Base-by-base conservation (phyloP, 2,888 invertebrate genomes). In the Oscheius onirici region DNA sequence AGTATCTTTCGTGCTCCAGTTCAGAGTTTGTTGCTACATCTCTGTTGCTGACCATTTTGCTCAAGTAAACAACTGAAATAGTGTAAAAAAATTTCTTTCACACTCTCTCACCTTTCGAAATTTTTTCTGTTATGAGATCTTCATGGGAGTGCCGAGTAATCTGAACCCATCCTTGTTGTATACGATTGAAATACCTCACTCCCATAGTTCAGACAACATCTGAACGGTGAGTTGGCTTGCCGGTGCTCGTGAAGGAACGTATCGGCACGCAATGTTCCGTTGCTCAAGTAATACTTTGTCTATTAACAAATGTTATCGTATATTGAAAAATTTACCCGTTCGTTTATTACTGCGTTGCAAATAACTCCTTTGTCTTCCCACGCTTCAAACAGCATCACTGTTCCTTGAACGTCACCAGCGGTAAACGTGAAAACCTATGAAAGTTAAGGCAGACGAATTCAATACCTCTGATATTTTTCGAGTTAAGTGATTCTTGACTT, bases 231-330 rank as follows among this genome's bases (percentile, higher is more conserved):
- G 26, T 46, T 63, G 1, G 63, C 63, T 11, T 28, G 22, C 11
- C 63, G 46, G 28, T 49, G 28, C 28, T 63, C 49, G 49, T 63
- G 63, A 15, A n/a, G 44, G 11, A 49, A 63, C n/a, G 63, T 63
- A 26, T 63, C 63, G 1, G 46, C 28, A 15, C 20, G 5, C n/a
- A 63, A 34, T 34, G 34, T 34, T 3, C 34, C 34, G 34, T 34
- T 5, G 34, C 34, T 34, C 34, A 34, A 34, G 34, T 34, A 34
- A 34, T 34, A 34, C 20, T 26, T 26, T 17, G 11, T 26, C 46
- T 46, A 26, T 6, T 49, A 58, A 26, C 34, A 49, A 17, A 10
- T 5, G 8, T n/a, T 49, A 26, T 2, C 28, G n/a, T 49, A 44
- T 24, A 8, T 26, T n/a, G 1, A 6, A 1, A 17, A 24, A 63